Percentiles rank a stretch among this genome's conserved stretches.
These are phyloP conservation scores for Hypomecis punctinalis DNA, from an alignment of 2,888 invertebrate species.

Conservation along the genomic window DNA sequence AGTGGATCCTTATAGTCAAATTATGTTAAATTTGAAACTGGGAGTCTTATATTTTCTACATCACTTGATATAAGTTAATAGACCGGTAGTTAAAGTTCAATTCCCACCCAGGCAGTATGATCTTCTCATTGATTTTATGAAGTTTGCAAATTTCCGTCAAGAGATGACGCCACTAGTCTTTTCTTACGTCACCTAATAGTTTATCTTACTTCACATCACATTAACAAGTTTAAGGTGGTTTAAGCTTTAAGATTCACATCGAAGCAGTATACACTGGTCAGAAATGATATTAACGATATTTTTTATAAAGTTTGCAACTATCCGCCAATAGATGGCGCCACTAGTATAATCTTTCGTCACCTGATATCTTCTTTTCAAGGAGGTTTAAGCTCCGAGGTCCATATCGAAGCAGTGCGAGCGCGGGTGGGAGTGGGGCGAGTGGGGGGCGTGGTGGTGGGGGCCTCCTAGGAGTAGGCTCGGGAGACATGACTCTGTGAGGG, in stretches of 20 bases:
- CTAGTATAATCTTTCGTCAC: no score
- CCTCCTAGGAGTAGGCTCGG: conserved; percentile 68
- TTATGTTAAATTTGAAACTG: no score
- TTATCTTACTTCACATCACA: no score
- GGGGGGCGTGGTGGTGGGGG: conserved; percentile 74
- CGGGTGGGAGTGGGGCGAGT: conserved; percentile 74
- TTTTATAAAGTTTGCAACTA: no score
- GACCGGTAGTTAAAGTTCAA: no score
- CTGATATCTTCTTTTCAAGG: neutral
- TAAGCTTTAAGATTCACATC: conserved; percentile 77
- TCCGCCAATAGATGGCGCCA: neutral
- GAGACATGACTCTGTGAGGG: conserved; percentile 61
- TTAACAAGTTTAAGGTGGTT: neutral
- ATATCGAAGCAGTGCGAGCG: conserved; percentile 75
- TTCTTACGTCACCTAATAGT: no score
- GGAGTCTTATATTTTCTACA: no score
- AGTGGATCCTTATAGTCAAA: no score
- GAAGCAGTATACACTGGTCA: conserved; percentile 70
- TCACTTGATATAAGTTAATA: no score
- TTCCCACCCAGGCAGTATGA: no score
- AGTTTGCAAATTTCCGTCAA: neutral
- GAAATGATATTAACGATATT: no score
- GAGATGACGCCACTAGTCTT: conserved; percentile 3
- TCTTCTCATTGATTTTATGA: no score
- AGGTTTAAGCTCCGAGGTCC: conserved; percentile 68